Base-by-base conservation (phyloP, 2,888 invertebrate species). In the Nomada flava region DNA sequence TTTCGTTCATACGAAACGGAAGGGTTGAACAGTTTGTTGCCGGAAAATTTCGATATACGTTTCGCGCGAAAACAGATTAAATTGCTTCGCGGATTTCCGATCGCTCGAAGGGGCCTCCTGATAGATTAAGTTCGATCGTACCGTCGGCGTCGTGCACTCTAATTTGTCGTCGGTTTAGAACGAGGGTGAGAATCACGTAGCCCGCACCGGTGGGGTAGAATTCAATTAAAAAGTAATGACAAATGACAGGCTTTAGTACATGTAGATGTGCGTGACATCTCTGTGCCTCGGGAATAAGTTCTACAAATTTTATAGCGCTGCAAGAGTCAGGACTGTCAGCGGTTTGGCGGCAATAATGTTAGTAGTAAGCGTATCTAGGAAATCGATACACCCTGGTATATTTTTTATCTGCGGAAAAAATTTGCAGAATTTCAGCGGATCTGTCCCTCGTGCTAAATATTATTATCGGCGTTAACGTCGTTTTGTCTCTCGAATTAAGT, bases 271-370 rank as follows among this genome's bases (percentile, higher is more conserved):
- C 69, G 69, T 70, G 69, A 59, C 29, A 26, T 63, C 23, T 68
- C 23, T n/a, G 26, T 26, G 20, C 55, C 20, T 62, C 18, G 36
- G n/a, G 42, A 44, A n/a, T 26, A 47, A 55, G 29, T 44, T 29
- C n/a, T 65, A 67, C 13, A 52, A 72, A 64, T 53, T 69, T 69
- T 53, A 50, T 53, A 52, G 9, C 52, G 1, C 36, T 15, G 18
- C 23, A 11, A 36, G 36, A 15, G 15, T 2, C 20, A 7, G 53
- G 53, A 42, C 53, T 55, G 36, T 15, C 15, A 15, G 18, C 20
- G 36, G 42, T 55, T 15, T 11, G 53, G 18, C 11, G 15, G 36
- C 53, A 42, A 53, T 68, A 42, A 42, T 36, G 36, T 42, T 42
- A 7, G 2, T 20, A 67, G 23, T 36, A 10, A 23, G n/a, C 42